These are phyloP conservation scores for Masnerella sp. DNA, from an alignment of 2,888 invertebrate species.

Conservation along the genomic window DNA sequence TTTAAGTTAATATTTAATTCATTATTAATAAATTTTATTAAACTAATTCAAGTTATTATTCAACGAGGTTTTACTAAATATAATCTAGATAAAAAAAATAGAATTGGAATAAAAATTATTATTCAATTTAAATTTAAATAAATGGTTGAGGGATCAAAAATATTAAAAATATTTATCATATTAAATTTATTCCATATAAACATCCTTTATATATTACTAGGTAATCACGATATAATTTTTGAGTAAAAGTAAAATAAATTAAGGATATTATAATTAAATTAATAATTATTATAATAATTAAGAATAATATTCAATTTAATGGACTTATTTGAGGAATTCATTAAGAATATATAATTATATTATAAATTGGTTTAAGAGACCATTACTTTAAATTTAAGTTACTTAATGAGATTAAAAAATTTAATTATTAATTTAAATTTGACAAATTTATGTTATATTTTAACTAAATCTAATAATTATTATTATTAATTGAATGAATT, in stretches of 20 bases:
- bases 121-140: constrained; percentile 81
- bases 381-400: constrained; percentile 77
- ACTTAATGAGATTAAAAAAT: constrained; percentile 33
- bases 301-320: constrained; percentile 9
- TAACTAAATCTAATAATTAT: constrained; percentile 55
- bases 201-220: constrained; percentile 83
- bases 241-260: too few species aligned
- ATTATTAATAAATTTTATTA: constrained; percentile 44
- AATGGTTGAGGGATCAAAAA: constrained; percentile 82
- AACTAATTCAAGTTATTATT: constrained; percentile 63
- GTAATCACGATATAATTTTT: too few species aligned
- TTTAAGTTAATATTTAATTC: constrained; percentile 79
- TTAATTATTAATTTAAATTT: constrained; percentile 12
- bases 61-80: constrained; percentile 64
- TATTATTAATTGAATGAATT: constrained; percentile 82
- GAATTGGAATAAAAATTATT: constrained; percentile 60
- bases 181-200: too few species aligned
- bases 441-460: constrained; percentile 14
- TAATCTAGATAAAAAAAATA: not conserved
- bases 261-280: constrained; percentile 13
- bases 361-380: constrained; percentile 84
- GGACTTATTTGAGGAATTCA: constrained; percentile 69
- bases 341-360: constrained; percentile 77
- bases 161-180: constrained; percentile 84
- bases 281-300: not conserved